A percentile compares a stretch with the other conserved stretches of the same genome.
phyloP scores from a whole-genome alignment of 2,113 vertebrate species.

The Trichomycterus rosablanca region DNA sequence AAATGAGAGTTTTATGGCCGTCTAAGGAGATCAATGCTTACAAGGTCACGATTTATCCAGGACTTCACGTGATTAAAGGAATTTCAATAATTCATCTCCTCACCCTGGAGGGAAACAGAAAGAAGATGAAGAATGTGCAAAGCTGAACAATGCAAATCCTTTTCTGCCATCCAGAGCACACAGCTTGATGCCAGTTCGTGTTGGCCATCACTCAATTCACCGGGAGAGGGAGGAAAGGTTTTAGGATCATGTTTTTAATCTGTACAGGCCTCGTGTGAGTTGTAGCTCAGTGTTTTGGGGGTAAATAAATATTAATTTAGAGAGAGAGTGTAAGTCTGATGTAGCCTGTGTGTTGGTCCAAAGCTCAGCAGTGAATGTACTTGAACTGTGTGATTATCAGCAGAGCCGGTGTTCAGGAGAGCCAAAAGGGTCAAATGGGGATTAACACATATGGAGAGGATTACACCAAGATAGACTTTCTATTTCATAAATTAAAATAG shows the following conservation, averaged over 20 bases:
- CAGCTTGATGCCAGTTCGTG: slow-evolving; percentile 41
- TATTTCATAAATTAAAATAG: too few relatives aligned
- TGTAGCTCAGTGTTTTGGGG: not conserved
- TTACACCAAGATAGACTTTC: slow-evolving; percentile 24
- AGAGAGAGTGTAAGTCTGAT: not conserved
- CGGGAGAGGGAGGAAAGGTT: not conserved
- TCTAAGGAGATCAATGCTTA: slow-evolving; percentile 65
- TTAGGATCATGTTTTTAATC: not conserved
- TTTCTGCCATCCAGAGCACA: slow-evolving; percentile 28
- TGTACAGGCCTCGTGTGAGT: not conserved
- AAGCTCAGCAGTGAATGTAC: not conserved
- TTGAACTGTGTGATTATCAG: slow-evolving; percentile 52
- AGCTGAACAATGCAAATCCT: slow-evolving; percentile 53
- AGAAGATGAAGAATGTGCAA: slow-evolving; percentile 47
- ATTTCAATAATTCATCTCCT: slow-evolving; percentile 62
- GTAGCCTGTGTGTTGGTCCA: not conserved
- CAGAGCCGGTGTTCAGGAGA: slow-evolving; percentile 37
- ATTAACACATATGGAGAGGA: slow-evolving; percentile 49
- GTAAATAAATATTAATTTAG: slow-evolving; percentile 1
- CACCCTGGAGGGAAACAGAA: slow-evolving; percentile 53
- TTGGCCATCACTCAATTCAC: slow-evolving; percentile 45
- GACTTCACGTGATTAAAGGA: slow-evolving; percentile 63
- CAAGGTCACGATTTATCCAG: slow-evolving; percentile 66
- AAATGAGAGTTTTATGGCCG: slow-evolving; percentile 56
- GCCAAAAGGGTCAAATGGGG: slow-evolving; percentile 38